Conservation (phyloP, 2,113 vertebrate genomes). For the Nycticorax nycticorax region DNA sequence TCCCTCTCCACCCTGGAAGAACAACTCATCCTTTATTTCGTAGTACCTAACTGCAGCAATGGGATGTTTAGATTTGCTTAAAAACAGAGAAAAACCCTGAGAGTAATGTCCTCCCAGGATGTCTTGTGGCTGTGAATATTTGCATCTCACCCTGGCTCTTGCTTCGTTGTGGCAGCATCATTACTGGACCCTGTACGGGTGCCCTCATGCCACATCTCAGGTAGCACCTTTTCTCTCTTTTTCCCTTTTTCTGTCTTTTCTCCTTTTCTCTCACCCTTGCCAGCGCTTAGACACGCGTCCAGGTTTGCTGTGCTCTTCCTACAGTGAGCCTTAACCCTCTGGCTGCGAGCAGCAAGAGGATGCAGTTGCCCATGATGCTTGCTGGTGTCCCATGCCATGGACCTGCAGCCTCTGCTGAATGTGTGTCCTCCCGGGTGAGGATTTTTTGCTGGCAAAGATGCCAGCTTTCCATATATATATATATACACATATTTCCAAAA, state of each 20-base stretch:
- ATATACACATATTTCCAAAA: neutral
- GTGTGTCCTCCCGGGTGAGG: accelerated
- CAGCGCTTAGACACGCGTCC: accelerated
- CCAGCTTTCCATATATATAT: neutral
- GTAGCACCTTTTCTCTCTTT: neutral
- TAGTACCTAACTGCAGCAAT: accelerated
- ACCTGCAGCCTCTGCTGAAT: accelerated
- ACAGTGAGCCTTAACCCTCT: accelerated
- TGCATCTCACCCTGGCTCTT: accelerated
- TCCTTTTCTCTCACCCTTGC: neutral
- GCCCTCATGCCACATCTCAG: neutral
- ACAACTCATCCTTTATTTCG: neutral
- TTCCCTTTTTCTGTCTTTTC: neutral
- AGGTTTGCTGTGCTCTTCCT: neutral
- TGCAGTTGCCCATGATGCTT: neutral
- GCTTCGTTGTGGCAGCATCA: accelerated
- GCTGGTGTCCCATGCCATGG: accelerated
- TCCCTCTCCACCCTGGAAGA: neutral
- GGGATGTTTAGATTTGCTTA: neutral
- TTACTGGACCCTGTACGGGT: neutral
- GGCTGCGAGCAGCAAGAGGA: neutral
- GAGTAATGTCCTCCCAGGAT: neutral
- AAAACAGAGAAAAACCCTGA: neutral
- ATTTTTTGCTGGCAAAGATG: neutral
- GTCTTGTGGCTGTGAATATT: neutral